These are phyloP conservation scores for Ramphastos sulfuratus DNA, from an alignment of 2,113 vertebrate species.

Conservation along the genomic window DNA sequence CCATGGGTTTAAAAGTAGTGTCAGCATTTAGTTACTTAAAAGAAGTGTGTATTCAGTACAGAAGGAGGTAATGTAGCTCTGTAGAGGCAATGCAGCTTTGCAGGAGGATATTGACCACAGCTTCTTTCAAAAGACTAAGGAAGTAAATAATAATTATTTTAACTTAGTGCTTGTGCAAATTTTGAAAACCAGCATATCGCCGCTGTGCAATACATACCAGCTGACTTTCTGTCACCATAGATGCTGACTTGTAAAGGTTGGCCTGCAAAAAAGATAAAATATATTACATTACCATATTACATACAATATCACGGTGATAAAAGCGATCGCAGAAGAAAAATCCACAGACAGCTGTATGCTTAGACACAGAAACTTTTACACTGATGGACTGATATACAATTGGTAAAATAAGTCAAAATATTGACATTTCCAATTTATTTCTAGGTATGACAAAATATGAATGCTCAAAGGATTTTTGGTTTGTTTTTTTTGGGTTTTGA, in stretches of 20 bases:
- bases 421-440: background rate
- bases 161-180: background rate
- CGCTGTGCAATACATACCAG: slow-evolving; percentile 64
- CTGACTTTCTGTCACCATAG: slow-evolving; percentile 68
- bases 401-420: background rate
- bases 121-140: background rate
- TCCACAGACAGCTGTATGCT: background rate
- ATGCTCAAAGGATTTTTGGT: background rate
- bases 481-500: too few relatives aligned
- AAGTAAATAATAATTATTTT: background rate
- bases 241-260: slow-evolving; percentile 72
- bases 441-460: background rate
- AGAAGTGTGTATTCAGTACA: background rate
- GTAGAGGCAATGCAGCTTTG: background rate
- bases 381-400: background rate
- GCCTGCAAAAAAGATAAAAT: slow-evolving; percentile 78
- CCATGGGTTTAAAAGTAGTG: background rate
- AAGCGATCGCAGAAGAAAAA: background rate
- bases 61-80: background rate
- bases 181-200: background rate
- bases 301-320: background rate
- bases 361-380: background rate
- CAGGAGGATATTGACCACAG: background rate
- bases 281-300: background rate
- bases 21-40: background rate